These are phyloP conservation scores for Oryzias curvinotus DNA, from an alignment of 2,113 vertebrate species.

Conservation along the genomic window DNA sequence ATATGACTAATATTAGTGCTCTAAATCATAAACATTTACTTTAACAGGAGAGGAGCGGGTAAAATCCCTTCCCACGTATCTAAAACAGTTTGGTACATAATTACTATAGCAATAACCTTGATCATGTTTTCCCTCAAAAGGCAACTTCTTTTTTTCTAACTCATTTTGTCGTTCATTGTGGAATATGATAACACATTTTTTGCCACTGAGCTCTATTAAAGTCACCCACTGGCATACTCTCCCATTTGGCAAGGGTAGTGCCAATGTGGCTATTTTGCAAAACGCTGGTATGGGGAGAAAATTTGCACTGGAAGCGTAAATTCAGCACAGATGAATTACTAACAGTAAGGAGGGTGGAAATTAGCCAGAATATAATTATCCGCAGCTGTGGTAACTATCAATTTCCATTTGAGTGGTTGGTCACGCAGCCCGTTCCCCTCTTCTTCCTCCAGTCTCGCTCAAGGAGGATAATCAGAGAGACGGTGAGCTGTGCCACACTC, in stretches of 20 bases:
- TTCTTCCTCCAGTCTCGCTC: conserved; percentile 41
- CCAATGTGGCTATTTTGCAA: conserved; percentile 12
- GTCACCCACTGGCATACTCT: background rate
- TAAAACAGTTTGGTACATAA: background rate
- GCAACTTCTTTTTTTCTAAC: background rate
- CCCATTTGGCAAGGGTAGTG: conserved; percentile 5
- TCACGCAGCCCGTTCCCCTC: conserved; percentile 45
- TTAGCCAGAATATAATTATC: conserved; percentile 46
- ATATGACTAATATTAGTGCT: no score
- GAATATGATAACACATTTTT: background rate
- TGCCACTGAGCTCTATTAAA: background rate
- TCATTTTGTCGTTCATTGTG: background rate
- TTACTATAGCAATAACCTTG: background rate
- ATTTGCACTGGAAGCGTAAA: conserved; percentile 20
- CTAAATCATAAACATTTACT: no score
- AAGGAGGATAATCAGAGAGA: conserved; percentile 59
- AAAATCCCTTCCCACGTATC: no score
- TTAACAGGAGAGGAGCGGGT: no score
- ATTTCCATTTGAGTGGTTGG: conserved; percentile 60
- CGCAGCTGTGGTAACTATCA: conserved; percentile 55
- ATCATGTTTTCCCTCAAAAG: background rate
- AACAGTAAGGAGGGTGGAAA: conserved; percentile 37
- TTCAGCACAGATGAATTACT: conserved; percentile 16
- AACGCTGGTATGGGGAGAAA: conserved; percentile 9
- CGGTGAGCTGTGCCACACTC: conserved; percentile 50